Base-by-base conservation (phyloP, 1,140 invertebrate genomes). In the Holotrichia oblita region DNA sequence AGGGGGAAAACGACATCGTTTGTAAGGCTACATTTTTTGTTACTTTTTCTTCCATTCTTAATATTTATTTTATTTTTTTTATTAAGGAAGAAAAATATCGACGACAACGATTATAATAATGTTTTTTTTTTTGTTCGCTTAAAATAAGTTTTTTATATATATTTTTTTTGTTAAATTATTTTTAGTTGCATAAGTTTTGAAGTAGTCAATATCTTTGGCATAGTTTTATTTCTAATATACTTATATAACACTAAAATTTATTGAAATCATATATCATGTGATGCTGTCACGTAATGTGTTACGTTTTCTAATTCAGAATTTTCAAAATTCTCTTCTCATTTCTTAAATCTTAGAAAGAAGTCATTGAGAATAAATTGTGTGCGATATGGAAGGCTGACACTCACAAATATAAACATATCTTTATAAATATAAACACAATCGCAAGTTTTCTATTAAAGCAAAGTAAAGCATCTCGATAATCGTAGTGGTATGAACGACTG, bases 1-100 rank as follows among this genome's bases (percentile, higher is more conserved):
- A n/a, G 55, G 55, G 6, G 17, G 17, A 64, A 41, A 59, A 59
- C 24, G 34, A 20, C 55, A 61, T 40, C 24, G 42, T 61, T 2
- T 77, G 22, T 59, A 77, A 64, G 55, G 55, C 44, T 77, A 59
- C 55, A 77, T 24, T 77, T 20, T 74, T 74, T 41, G 41, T 41
- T 24, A 40, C 61, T 69, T 69, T 55, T 34, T 34, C n/a, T 17
- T 55, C 17, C 48, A n/a, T n/a, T 55, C 48, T 55, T 55, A 55
- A 55, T 55, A 6, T 55, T 55, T 55, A 55, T 17, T 14, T 48
- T 42, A 42, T 42, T 10, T 48, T 27, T 12, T 27, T 69, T 22
- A 22, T 69, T 22, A 69, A 22, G 61, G 75, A 55, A 41, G 41
- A 55, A 76, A 14, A 48, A 61, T 61, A 20, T 34, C 55, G 48